Evolutionary conservation across 2,113 vertebrate species (phyloP).

Genomic region (Cinclus cinclus): DNA sequence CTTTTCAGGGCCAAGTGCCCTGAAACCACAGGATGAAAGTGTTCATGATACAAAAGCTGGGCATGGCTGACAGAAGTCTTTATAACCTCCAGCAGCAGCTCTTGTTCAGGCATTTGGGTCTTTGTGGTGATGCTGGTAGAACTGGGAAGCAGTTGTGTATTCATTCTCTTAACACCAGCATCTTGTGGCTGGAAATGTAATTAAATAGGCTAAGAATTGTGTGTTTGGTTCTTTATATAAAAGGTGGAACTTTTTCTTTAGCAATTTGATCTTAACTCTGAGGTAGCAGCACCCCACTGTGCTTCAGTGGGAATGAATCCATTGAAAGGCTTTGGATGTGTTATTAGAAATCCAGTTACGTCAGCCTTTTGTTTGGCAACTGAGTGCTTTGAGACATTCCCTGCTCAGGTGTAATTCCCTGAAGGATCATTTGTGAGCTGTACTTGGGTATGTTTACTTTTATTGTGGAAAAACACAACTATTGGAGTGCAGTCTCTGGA

Average conservation of each 20-base stretch:
- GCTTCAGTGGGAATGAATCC: not conserved
- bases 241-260: not conserved
- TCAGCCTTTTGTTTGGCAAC: not conserved
- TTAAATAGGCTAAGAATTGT: not conserved
- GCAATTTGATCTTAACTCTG: not conserved
- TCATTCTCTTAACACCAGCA: not conserved
- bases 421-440: not conserved
- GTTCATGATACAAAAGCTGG: not conserved
- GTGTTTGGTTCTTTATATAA: not conserved
- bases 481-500: not conserved
- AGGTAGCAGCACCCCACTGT: not conserved
- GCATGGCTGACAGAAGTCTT: not conserved
- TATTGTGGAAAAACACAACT: not conserved
- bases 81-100: not conserved
- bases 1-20: not conserved
- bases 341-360: not conserved
- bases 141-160: not conserved
- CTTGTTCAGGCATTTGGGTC: not conserved
- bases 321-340: not conserved
- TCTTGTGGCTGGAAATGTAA: not conserved
- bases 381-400: not conserved
- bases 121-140: not conserved
- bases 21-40: not conserved
- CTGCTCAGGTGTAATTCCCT: not conserved
- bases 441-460: not conserved